Conservation (phyloP, 2,797 vertebrate genomes). For the Gephyroberyx darwinii region DNA sequence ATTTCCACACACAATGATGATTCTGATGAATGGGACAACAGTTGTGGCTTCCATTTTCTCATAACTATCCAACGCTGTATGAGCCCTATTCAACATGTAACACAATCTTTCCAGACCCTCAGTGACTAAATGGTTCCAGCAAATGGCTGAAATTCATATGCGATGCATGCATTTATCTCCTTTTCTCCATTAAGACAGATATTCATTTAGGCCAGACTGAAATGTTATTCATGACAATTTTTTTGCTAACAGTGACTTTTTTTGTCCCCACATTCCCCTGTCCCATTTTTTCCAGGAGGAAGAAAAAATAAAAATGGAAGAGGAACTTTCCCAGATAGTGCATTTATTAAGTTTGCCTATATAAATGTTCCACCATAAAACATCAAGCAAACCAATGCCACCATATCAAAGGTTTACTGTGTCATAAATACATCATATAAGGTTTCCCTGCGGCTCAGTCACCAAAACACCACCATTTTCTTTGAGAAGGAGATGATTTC, state of each 20-base stretch:
- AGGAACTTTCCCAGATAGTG: conserved; percentile 1
- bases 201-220: background rate
- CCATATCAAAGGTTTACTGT: conserved; percentile 49
- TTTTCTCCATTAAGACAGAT: background rate
- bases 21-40: conserved; percentile 46
- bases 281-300: background rate
- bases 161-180: background rate
- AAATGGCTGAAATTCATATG: conserved; percentile 7
- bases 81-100: background rate
- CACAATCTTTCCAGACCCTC: background rate
- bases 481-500: conserved; percentile 14
- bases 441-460: conserved; percentile 11
- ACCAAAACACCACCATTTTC: conserved; percentile 48
- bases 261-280: background rate
- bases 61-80: background rate
- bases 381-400: conserved; percentile 46
- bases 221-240: background rate
- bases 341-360: conserved; percentile 8
- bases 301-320: background rate
- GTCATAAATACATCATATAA: conserved; percentile 40
- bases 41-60: conserved; percentile 20
- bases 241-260: conserved; percentile 19
- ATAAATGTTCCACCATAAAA: conserved; percentile 40
- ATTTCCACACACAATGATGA: conserved; percentile 45
- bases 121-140: conserved; percentile 1